Base-by-base conservation (phyloP, 2,888 invertebrate species). In the Pyrrhia umbra region DNA sequence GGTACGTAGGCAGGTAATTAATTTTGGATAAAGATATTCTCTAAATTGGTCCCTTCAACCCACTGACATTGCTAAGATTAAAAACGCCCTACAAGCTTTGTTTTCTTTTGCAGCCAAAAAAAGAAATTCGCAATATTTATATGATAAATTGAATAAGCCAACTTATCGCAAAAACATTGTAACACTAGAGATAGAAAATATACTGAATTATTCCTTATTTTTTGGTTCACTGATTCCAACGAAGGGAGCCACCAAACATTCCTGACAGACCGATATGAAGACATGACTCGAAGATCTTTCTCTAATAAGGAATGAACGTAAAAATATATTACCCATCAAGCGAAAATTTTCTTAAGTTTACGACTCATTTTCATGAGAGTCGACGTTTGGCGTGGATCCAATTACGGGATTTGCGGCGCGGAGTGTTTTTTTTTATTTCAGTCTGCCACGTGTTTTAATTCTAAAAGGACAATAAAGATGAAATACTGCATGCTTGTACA, bases 291-390 rank as follows among this genome's bases (percentile, higher is more conserved):
- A 70, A 62, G 66, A 71, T 71, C 52, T 59, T 40, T 64, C 67
- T 50, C 52, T 80, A 77, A 77, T 74, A 79, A 79, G 74, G 74
- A 65, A 67, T 58, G 71, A 69, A 65, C 74, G 71, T 79, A 79
- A 79, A 79, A 79, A 77, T 74, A 79, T 79, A 79, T 79, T 77
- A 71, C 59, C 77, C 64, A 79, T 79, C 80, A 65, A 63, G 74
- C 56, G 68, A 79, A 78, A 79, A 74, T 79, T 79, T 79, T 79
- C 77, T 73, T 71, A 79, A 79, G 52, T 79, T 79, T 77, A 79
- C 62, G 80, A 74, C 64, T 79, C 77, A 79, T 79, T 79, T 74
- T 79, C 78, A 74, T 67, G 74, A 74, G 77, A 74, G 74, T 55
- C 66, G 80, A 69, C 60, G 74, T 63, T 78, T 79, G 80, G 80